Conservation (phyloP, 2,888 invertebrate species). For the Ophioninae sp. region DNA sequence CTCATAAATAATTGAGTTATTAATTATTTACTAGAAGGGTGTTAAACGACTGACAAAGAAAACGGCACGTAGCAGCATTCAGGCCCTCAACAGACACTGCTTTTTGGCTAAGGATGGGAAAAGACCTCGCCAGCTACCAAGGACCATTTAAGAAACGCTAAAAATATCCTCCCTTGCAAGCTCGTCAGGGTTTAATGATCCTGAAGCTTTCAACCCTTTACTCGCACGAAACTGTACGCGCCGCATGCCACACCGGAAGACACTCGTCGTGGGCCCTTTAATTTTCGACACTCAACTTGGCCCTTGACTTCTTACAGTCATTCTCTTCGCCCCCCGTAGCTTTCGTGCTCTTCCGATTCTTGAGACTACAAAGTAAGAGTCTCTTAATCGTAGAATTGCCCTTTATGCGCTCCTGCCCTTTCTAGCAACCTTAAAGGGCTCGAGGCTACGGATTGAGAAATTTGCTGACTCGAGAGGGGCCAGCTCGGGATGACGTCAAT, state of each 20-base stretch:
- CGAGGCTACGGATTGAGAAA: not conserved
- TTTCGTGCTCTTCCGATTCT: not conserved
- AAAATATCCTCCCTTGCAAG: not conserved
- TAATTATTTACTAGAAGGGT: no score
- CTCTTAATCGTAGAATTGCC: conserved; percentile 23
- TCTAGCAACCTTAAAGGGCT: not conserved
- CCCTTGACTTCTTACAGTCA: conserved; percentile 5
- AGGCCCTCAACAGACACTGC: no score
- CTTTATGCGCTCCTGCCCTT: not conserved
- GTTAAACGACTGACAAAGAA: no score
- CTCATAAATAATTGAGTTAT: no score
- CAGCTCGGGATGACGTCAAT: not conserved
- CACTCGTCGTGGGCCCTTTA: conserved; percentile 17
- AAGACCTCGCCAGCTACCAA: no score
- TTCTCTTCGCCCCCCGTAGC: not conserved
- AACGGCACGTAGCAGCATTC: no score
- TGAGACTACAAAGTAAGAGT: conserved; percentile 24
- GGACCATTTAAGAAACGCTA: not conserved
- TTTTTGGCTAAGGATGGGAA: not conserved
- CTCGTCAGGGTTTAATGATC: conserved; percentile 16
- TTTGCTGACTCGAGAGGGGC: not conserved
- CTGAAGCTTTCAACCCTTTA: conserved; percentile 1
- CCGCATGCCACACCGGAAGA: conserved; percentile 23
- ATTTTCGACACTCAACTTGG: conserved; percentile 33
- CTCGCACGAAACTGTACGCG: not conserved